Evolutionary conservation across 2,113 vertebrate genomes (phyloP).

Genomic region (Colius striatus): DNA sequence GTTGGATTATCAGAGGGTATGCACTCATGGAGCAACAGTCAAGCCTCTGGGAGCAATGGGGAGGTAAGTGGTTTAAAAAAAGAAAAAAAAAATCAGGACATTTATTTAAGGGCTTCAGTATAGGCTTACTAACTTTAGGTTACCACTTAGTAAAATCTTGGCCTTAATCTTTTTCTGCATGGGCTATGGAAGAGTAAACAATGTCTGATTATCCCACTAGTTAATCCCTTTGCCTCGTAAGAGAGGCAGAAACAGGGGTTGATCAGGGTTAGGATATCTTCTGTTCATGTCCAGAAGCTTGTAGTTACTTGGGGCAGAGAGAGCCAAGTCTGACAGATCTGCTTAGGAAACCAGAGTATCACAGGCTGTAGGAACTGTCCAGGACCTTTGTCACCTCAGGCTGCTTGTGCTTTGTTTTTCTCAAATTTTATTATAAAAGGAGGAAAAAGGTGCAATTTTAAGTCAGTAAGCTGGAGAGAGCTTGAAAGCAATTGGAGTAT

Average conservation of each 20-base stretch:
- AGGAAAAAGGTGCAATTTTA: not conserved
- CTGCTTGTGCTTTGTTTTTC: not conserved
- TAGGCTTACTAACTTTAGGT: slow-evolving; percentile 2
- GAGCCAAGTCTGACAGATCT: not conserved
- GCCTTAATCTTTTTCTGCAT: slow-evolving; percentile 56
- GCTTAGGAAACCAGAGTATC: not conserved
- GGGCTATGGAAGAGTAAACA: slow-evolving; percentile 32
- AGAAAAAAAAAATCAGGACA: not conserved
- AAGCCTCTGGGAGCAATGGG: not conserved
- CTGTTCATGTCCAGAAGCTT: not conserved
- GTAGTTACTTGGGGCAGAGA: not conserved
- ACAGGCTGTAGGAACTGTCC: not conserved
- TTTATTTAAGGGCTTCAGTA: not conserved
- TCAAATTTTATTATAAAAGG: not conserved
- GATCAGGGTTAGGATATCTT: not conserved
- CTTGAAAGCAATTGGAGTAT: not conserved
- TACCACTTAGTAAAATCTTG: slow-evolving; percentile 31
- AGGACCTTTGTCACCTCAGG: not conserved
- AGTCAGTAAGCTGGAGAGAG: not conserved
- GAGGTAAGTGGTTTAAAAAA: slow-evolving; percentile 24
- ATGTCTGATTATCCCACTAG: slow-evolving; percentile 50
- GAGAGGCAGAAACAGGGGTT: slow-evolving; percentile 4
- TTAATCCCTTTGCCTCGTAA: slow-evolving; percentile 50
- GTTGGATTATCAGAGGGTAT: not conserved
- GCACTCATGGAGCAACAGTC: not conserved